Base-by-base conservation (phyloP, 1,140 invertebrate genomes). In the Sesamia nonagrioides region DNA sequence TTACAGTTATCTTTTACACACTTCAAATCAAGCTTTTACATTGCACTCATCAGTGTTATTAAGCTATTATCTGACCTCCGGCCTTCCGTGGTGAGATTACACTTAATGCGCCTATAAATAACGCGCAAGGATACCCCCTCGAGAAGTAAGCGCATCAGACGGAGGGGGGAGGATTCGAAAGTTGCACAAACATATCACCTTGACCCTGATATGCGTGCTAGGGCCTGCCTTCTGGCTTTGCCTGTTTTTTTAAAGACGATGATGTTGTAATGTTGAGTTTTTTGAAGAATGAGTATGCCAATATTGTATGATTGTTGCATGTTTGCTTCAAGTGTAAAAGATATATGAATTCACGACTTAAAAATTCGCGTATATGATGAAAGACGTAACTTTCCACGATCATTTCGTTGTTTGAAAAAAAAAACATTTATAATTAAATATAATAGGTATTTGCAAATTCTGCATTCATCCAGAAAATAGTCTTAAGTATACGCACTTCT, bases 131-230 rank as follows among this genome's bases (percentile, higher is more conserved):
- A 61, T 45, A 56, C 17, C 40, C 37, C 50, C 35, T 37, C 50
- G 17, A 18, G 45, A 42, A 69, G 56, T 56, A 35, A 71, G 63
- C 21, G 71, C 45, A 60, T 73, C 48, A 58, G 73, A 40, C 48
- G 77, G 40, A 42, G 74, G 66, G 37, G 61, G 74, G 63, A 40
- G 8, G 77, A 79, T 84, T 85, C 76, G 84, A 86, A 86, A 86
- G 84, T 83, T 81, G 84, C 78, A 83, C 80, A 82, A 84, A 82
- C 63, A 40, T 33, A 40, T 37, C 73, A 71, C 84, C 84, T 86
- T 86, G 84, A 80, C 84, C 84, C 79, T 78, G 45, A 84, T 86
- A 78, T 45, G 71, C 42, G 21, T 21, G 48, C 50, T 73, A 73
- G 71, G 42, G 45, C 68, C 58, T 27, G 50, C 42, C 63, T n/a